A percentile compares a stretch with the other conserved stretches of the same genome.
Evolutionary conservation across 2,113 vertebrate species (phyloP).

Genomic region (Tragulus kanchil): DNA sequence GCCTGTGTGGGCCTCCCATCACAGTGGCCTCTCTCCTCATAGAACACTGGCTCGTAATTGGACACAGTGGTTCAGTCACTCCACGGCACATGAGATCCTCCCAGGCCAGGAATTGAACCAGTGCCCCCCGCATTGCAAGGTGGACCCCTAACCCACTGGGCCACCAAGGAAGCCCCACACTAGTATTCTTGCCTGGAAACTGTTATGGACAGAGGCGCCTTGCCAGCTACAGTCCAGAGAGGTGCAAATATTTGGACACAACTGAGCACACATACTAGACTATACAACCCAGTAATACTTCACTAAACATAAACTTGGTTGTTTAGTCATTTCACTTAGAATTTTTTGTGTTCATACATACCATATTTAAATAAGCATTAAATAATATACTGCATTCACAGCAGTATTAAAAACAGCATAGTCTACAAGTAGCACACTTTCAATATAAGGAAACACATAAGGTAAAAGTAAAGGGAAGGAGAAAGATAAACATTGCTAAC

Average conservation of each 20-base stretch:
- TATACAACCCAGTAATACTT: not conserved
- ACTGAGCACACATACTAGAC: not conserved
- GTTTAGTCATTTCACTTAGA: not conserved
- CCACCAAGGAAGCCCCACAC: not conserved
- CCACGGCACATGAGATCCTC: too few relatives aligned
- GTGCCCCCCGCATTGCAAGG: too few relatives aligned
- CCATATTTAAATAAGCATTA: not conserved
- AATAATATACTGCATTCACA: not conserved
- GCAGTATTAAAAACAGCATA: not conserved
- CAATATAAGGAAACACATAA: not conserved
- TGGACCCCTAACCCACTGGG: too few relatives aligned
- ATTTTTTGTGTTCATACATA: not conserved
- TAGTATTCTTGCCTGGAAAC: not conserved
- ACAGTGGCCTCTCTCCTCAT: too few relatives aligned
- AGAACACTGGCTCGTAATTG: too few relatives aligned
- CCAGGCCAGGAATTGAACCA: too few relatives aligned
- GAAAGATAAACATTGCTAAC: not conserved
- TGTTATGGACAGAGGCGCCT: not conserved
- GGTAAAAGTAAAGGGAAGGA: not conserved
- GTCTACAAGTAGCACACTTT: not conserved
- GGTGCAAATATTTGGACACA: not conserved
- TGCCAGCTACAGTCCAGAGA: not conserved
- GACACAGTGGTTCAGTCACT: too few relatives aligned
- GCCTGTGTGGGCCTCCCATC: too few relatives aligned
- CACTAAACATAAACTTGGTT: not conserved